phyloP scores from a whole-genome alignment of 1,140 invertebrate genomes.

The Listronotus bonariensis region DNA sequence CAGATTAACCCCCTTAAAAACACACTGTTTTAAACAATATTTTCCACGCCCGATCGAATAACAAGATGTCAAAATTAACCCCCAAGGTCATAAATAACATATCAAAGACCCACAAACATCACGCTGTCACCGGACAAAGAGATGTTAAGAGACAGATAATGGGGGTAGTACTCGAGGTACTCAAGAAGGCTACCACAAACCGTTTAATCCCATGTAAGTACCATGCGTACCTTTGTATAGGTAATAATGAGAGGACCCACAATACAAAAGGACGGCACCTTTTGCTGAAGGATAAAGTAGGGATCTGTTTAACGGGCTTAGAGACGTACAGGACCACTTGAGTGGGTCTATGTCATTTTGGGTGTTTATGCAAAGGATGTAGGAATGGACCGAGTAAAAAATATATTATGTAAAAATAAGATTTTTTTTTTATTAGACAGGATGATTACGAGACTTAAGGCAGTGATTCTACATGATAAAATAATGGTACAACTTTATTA shows the following conservation, averaged over 20 bases:
- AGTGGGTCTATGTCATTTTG: background rate
- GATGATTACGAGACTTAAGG: too few relatives aligned
- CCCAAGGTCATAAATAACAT: slow-evolving; percentile 21
- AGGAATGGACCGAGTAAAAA: too few relatives aligned
- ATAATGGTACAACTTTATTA: too few relatives aligned
- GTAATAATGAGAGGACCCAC: slow-evolving; percentile 32
- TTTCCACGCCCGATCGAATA: background rate
- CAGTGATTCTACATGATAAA: too few relatives aligned
- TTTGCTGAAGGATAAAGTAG: slow-evolving; percentile 8
- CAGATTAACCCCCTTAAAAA: too few relatives aligned
- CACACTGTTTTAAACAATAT: too few relatives aligned
- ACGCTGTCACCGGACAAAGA: slow-evolving; percentile 18
- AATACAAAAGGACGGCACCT: slow-evolving; percentile 18
- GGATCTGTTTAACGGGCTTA: slow-evolving; percentile 30
- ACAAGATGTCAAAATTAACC: background rate
- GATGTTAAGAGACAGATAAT: slow-evolving; percentile 33
- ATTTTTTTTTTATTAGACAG: too few relatives aligned
- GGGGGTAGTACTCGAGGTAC: slow-evolving; percentile 25
- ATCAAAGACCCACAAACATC: slow-evolving; percentile 18
- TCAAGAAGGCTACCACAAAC: slow-evolving; percentile 32
- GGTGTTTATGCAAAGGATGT: slow-evolving; percentile 1
- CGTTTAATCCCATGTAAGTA: slow-evolving; percentile 33
- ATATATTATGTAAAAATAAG: too few relatives aligned
- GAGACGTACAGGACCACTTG: slow-evolving; percentile 1
- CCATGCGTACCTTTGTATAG: slow-evolving; percentile 28